Evolutionary conservation across 1,140 invertebrate species (phyloP).

Genomic region (Conopomorpha cramerella): DNA sequence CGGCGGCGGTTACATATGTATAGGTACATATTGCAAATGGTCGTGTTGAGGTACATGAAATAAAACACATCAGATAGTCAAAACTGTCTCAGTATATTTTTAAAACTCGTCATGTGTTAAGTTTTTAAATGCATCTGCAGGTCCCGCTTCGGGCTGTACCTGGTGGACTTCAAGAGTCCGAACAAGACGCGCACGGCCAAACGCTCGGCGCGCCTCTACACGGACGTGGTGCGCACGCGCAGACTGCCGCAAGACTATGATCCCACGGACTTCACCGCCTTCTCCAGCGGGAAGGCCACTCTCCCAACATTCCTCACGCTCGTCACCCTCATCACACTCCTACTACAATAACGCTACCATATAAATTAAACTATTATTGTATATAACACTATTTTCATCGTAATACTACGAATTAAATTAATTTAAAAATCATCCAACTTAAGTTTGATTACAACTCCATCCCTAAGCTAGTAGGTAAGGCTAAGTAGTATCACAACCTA

Average conservation of each 20-base stretch:
- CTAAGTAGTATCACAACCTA: constrained; percentile 8
- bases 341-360: constrained; percentile 20
- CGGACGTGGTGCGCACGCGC: constrained; percentile 31
- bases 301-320: constrained; percentile 24
- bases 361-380: constrained; percentile 15
- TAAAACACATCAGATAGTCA: constrained; percentile 39
- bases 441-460: constrained; percentile 47
- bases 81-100: constrained; percentile 39
- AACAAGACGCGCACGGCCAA: constrained; percentile 73
- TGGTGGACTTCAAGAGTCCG: constrained; percentile 74
- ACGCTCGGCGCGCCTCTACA: constrained; percentile 67
- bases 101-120: constrained; percentile 35
- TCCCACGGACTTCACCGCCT: constrained; percentile 47
- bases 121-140: constrained; percentile 61
- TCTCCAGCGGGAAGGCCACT: constrained; percentile 24
- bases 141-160: constrained; percentile 75
- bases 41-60: no score
- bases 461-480: constrained; percentile 34
- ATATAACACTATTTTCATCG: constrained; percentile 31
- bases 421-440: constrained; percentile 23
- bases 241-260: constrained; percentile 40
- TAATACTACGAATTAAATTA: constrained; percentile 26
- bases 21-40: no score
- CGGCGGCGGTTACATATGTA: no score
- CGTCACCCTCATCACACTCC: constrained; percentile 27